These are phyloP conservation scores for Aplysina aerophoba DNA, from an alignment of 37 sponge, comb jelly and placozoan species.

Conservation along the genomic window DNA sequence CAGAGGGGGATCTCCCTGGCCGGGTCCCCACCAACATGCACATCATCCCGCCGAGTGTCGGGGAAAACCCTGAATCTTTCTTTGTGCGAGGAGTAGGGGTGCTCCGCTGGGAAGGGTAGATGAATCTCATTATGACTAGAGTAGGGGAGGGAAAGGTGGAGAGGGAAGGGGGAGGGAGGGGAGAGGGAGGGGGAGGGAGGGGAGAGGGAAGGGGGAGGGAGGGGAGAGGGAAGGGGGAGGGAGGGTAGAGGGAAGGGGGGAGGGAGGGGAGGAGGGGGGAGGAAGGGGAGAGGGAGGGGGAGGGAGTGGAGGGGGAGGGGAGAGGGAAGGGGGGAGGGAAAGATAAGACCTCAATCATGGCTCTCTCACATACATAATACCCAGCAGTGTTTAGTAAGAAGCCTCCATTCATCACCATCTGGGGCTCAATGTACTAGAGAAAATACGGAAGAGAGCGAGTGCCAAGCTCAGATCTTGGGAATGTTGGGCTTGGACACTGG, in stretches of 20 bases:
- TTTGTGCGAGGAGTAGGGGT: conserved; percentile 83
- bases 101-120: conserved; percentile 78
- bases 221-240: neutral
- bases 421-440: no score
- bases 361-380: no score
- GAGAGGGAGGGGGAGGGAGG: no score
- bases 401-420: no score
- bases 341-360: no score
- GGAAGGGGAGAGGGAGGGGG: neutral
- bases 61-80: conserved; percentile 77
- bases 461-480: no score
- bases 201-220: neutral
- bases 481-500: no score
- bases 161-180: no score
- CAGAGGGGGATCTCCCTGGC: conserved; percentile 10
- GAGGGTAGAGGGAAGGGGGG: neutral
- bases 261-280: neutral
- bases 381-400: no score
- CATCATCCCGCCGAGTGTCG: conserved; percentile 39
- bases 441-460: no score
- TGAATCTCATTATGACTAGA: conserved; percentile 58
- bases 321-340: no score
- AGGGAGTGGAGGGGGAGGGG: neutral
- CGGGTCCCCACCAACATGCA: neutral
- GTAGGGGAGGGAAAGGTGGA: no score